These are phyloP conservation scores for Pantherophis vulpinus DNA, from an alignment of 2,797 vertebrate species.

Conservation along the genomic window DNA sequence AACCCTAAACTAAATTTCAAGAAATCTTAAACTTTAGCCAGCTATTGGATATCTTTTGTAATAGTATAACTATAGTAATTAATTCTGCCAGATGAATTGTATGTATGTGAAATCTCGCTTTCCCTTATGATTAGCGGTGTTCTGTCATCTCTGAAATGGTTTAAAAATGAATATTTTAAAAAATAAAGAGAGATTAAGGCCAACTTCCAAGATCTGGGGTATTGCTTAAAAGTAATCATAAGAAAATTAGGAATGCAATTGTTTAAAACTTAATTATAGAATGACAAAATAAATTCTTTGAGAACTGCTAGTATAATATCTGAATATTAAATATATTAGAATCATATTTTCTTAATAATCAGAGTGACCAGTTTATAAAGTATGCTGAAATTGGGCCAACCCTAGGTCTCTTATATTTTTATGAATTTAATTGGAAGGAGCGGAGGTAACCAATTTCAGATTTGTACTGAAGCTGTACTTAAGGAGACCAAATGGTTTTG, in stretches of 20 bases:
- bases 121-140: slow-evolving; percentile 15
- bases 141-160: slow-evolving; percentile 49
- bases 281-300: neutral
- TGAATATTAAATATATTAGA: too few species aligned
- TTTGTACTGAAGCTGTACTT: too few species aligned
- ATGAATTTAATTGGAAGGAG: too few species aligned
- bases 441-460: too few species aligned
- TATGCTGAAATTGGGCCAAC: too few species aligned
- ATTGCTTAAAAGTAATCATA: neutral
- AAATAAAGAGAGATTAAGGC: slow-evolving; percentile 44
- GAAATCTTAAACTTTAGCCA: slow-evolving; percentile 42
- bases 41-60: slow-evolving; percentile 46
- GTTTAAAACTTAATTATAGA: neutral
- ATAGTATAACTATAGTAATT: slow-evolving; percentile 3
- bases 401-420: too few species aligned
- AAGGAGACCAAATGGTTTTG: too few species aligned
- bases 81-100: neutral
- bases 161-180: slow-evolving; percentile 64
- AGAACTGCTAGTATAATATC: neutral
- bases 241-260: neutral
- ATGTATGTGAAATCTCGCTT: slow-evolving; percentile 19
- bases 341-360: too few species aligned
- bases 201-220: slow-evolving; percentile 57
- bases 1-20: slow-evolving; percentile 49
- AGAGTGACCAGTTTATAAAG: too few species aligned